Evolutionary conservation across 2,113 vertebrate genomes (phyloP).

Genomic region (Hippocampus zosterae): DNA sequence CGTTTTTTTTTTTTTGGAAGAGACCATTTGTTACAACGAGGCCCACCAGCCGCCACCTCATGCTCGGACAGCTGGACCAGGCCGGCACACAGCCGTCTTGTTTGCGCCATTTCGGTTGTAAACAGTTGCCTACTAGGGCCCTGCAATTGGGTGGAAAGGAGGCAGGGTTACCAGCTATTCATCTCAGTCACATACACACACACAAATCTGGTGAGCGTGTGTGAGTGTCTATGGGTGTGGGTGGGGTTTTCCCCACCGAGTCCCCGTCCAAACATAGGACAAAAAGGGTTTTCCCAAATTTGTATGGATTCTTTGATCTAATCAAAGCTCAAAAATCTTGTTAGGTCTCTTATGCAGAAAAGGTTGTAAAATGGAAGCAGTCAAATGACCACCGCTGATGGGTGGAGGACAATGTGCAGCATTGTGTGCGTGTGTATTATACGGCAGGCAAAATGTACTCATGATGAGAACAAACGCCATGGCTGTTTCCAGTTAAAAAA

Average conservation of each 20-base stretch:
- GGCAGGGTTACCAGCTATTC: not conserved
- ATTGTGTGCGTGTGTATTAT: constrained; percentile 17
- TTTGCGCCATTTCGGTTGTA: not conserved
- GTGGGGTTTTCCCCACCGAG: constrained; percentile 49
- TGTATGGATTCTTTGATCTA: constrained; percentile 5
- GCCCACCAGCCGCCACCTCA: not conserved
- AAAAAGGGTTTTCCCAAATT: constrained; percentile 17
- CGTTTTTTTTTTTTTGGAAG: not conserved
- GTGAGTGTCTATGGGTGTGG: constrained; percentile 15
- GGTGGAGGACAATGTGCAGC: constrained; percentile 13
- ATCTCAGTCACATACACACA: not conserved
- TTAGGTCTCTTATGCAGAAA: not conserved
- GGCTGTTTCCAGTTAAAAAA: constrained; percentile 24
- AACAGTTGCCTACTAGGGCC: not conserved
- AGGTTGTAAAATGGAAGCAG: constrained; percentile 11
- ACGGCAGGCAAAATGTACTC: constrained; percentile 13
- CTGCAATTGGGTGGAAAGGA: not conserved
- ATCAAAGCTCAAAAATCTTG: constrained; percentile 13
- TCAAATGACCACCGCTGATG: constrained; percentile 32
- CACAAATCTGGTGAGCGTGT: constrained; percentile 27
- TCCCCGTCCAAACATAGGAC: constrained; percentile 29
- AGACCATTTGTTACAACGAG: not conserved
- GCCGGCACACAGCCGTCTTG: not conserved
- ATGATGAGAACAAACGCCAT: constrained; percentile 32
- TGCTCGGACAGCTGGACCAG: not conserved